Evolutionary conservation across 37 sponge, comb jelly and placozoan species (phyloP).

Genomic region (Beroe forskalii): DNA sequence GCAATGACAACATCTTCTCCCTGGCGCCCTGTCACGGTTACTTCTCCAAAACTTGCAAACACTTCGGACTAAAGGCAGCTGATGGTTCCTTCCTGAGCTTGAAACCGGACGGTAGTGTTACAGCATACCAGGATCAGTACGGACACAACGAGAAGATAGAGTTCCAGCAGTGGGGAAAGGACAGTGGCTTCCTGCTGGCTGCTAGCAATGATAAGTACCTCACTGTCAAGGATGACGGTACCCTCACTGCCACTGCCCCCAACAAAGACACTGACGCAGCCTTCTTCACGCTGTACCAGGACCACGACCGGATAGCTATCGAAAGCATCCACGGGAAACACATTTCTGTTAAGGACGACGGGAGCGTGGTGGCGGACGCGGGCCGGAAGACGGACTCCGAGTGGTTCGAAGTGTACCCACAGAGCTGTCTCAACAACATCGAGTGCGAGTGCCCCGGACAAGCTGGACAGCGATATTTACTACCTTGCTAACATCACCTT

Average conservation of each 20-base stretch:
- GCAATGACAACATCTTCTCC: neutral
- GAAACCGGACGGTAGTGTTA: neutral
- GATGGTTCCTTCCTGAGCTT: neutral
- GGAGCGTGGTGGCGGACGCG: neutral
- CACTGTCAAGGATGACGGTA: neutral
- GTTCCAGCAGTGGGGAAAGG: neutral
- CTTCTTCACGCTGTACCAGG: neutral
- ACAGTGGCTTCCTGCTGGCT: neutral
- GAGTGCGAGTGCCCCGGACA: conserved; percentile 21
- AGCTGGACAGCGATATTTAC: neutral
- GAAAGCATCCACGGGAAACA: neutral
- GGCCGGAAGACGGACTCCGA: neutral
- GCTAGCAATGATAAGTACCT: neutral
- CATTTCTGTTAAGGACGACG: neutral
- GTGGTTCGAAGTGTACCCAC: conserved; percentile 42
- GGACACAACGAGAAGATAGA: neutral
- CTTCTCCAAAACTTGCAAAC: conserved; percentile 23
- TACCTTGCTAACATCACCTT: neutral
- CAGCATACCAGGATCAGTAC: neutral
- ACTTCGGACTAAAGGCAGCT: neutral
- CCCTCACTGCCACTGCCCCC: neutral
- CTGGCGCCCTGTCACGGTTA: neutral
- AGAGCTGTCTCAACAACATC: neutral
- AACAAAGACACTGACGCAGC: neutral
- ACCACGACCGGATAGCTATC: neutral